Evolutionary conservation across 1,140 invertebrate genomes (phyloP).

Genomic region (Bombus vancouverensis): DNA sequence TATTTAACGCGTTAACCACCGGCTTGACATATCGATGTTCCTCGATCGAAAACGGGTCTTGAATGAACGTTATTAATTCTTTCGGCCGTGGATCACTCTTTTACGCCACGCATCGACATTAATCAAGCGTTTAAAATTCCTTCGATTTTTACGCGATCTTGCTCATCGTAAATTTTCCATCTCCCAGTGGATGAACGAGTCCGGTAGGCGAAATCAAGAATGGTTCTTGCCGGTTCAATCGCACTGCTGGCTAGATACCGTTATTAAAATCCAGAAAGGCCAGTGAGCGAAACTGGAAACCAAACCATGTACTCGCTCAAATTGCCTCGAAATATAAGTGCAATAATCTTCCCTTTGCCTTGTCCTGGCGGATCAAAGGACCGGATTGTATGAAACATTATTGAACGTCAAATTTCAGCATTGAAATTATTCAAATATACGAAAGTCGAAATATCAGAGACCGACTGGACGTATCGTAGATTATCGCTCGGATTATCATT

Average conservation of each 20-base stretch:
- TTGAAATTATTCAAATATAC: slow-evolving; percentile 18
- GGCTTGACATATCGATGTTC: too few relatives aligned
- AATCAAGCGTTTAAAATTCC: background rate
- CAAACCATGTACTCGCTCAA: background rate
- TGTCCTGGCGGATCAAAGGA: slow-evolving; percentile 1
- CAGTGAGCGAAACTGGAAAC: background rate
- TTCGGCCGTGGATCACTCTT: too few relatives aligned
- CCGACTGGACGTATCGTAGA: background rate
- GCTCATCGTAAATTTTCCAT: background rate
- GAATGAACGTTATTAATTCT: background rate
- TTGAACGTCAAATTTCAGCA: slow-evolving; percentile 24
- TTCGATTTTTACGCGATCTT: background rate
- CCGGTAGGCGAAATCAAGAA: background rate
- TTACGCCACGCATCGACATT: background rate
- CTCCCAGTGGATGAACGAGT: background rate
- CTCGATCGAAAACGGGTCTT: background rate
- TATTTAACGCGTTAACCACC: background rate
- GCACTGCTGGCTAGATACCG: background rate
- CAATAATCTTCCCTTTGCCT: background rate
- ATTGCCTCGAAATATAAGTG: slow-evolving; percentile 14
- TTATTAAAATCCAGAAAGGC: slow-evolving; percentile 14
- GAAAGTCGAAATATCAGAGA: slow-evolving; percentile 5
- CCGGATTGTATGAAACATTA: slow-evolving; percentile 31
- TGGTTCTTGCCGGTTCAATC: background rate
- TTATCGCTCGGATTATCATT: background rate